phyloP scores from a whole-genome alignment of 2,113 vertebrate genomes.

The Dinomys branickii region DNA sequence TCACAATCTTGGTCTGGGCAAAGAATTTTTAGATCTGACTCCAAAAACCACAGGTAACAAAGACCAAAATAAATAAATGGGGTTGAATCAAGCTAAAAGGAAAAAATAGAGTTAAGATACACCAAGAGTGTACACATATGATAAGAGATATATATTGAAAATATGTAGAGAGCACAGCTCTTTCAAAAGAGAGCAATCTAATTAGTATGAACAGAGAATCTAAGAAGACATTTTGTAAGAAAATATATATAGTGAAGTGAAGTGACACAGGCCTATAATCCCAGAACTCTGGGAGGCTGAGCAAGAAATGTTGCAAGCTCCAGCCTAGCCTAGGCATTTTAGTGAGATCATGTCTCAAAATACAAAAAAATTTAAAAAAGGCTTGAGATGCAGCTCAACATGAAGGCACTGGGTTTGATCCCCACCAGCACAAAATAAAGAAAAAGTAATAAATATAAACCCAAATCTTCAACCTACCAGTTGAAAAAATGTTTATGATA shows the following conservation, averaged over 20 bases:
- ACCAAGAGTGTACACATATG: neutral
- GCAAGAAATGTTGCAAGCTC: neutral
- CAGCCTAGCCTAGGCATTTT: neutral
- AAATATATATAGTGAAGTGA: neutral
- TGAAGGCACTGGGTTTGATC: neutral
- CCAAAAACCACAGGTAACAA: neutral
- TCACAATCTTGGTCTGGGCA: neutral
- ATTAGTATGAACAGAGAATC: neutral
- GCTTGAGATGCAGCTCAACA: neutral
- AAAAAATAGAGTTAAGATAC: neutral
- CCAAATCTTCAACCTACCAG: neutral
- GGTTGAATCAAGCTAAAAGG: neutral
- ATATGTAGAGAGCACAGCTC: neutral
- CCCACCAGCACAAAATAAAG: neutral
- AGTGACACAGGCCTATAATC: neutral
- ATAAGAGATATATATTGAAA: neutral
- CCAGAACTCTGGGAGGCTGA: neutral
- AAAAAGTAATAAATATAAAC: neutral
- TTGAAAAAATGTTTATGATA: neutral
- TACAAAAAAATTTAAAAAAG: neutral
- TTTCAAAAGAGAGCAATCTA: neutral
- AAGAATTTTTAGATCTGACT: neutral
- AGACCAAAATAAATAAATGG: neutral
- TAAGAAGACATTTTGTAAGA: neutral
- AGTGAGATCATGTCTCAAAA: neutral